These are phyloP conservation scores for Noturus placidus DNA, from an alignment of 2,113 vertebrate species.

Conservation along the genomic window DNA sequence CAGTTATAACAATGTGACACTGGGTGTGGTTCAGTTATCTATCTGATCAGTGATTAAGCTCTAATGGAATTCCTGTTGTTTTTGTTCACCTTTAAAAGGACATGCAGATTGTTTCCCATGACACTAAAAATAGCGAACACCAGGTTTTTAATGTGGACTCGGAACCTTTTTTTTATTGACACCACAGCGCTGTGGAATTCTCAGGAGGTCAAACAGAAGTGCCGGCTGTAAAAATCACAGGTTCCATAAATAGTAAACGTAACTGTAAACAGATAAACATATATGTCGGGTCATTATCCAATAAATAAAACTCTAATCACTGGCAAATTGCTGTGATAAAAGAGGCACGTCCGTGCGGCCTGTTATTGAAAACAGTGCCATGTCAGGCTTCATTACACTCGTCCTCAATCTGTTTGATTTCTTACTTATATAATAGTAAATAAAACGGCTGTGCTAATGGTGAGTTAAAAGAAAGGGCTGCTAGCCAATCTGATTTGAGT, in stretches of 20 bases:
- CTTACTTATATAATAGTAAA: neutral
- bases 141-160: no score
- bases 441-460: neutral
- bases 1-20: neutral
- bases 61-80: neutral
- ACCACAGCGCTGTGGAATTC: neutral
- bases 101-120: neutral
- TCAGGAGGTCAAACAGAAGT: neutral
- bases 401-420: neutral
- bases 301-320: neutral
- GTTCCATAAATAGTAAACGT: neutral
- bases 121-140: neutral
- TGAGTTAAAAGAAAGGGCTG: no score
- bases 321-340: neutral
- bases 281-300: neutral
- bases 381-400: neutral
- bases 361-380: neutral
- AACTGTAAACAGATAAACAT: neutral
- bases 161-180: neutral
- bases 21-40: neutral
- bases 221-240: neutral
- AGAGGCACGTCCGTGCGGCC: neutral
- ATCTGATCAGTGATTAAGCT: neutral
- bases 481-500: neutral
- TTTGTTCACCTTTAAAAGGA: neutral